Base-by-base conservation (phyloP, 2,797 vertebrate genomes). In the Sphenodon punctatus region DNA sequence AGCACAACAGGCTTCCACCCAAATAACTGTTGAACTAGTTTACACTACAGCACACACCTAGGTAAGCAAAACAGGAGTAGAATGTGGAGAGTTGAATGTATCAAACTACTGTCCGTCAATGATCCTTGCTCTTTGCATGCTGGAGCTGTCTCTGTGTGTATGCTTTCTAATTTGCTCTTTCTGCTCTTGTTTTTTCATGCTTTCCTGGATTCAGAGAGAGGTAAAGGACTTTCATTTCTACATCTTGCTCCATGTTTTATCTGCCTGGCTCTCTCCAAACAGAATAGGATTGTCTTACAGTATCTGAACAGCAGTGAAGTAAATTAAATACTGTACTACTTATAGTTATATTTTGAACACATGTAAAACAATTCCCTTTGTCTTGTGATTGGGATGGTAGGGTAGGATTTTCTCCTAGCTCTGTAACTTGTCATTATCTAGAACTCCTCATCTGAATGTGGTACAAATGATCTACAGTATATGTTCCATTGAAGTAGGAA, bases 171-270 rank as follows among this genome's bases (percentile, higher is more conserved):
- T 92, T 59, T 91, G 84, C 61, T 95, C 86, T 95, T 93, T 96
- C 92, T 94, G 85, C 92, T 95, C 91, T n/a, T 96, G 45, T 95
- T 94, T 93, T 95, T 94, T 93, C 92, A 95, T 90, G 96, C 96
- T 95, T 94, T 77, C 96, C 85, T n/a, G 96, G 96, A 97, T 82
- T 93, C 96, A 97, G 96, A 95, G 96, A 97, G 95, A 97, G 96
- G 96, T 97, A 97, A 97, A 90, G 72, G 4, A 49, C 82, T 72
- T 60, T 81, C 10, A 3, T 89, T 92, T 90, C 53, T 89, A 72
- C 34, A 12, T 72, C 88, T 30, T 76, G 42, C 5, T 16, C 15
- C 38, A 5, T 86, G 76, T n/a, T 90, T 73, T 79, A n/a, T 51
- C 32, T 78, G 92, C 85, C 85, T 0, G 9, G 67, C 88, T 67